Evolutionary conservation across 2,797 vertebrate species (phyloP), one percentile per base, ranked within the genome.

Genomic region (Brachyrhaphis roseni): DNA sequence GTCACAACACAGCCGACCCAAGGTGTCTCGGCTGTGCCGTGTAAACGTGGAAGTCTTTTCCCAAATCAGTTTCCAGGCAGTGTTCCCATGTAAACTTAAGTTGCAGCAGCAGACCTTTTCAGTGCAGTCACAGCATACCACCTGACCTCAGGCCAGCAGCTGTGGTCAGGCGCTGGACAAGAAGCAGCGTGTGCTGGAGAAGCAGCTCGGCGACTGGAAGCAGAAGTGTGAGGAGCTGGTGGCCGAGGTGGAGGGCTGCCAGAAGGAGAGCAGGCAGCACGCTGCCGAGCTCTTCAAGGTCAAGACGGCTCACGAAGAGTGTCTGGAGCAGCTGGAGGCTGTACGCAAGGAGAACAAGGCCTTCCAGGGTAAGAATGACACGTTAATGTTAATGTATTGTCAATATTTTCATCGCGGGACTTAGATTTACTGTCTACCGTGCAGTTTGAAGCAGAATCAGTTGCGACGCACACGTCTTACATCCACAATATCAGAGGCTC

Each of bases 191-290:
- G 77, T 95, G 81, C 88, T 97, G 84, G 96, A 97, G 87, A 97
- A 96, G 92, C 96, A 97, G 87, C 94, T 96, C 4, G 90, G 86
- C 0, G 96, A 97, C 90, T 96, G 96, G 96, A 94, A 84, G 82
- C 95, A 96, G 89, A 97, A 96, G 89, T 95, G 95, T 6, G 96
- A 97, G 84, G 96, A 97, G 78, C 91, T 97, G 86, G 89, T 96
- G 84, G 79, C 76, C 0, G 96, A 96, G 83, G 93, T 97, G 88
- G 96, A 97, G 82, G 84, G 90, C 71, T 96, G 96, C 78, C 96
- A 97, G 94, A 97, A 96, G 88, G 96, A 97, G 90, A 95, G 95
- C 87, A 75, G 94, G 23, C 94, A 92, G 13, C 96, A 96, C 11
- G 85, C 94, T 75, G 85, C 91, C 0, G 96, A 97, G 87, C 95